Conservation (phyloP, 2,888 invertebrate species). For the Pseudanteris insignis region DNA sequence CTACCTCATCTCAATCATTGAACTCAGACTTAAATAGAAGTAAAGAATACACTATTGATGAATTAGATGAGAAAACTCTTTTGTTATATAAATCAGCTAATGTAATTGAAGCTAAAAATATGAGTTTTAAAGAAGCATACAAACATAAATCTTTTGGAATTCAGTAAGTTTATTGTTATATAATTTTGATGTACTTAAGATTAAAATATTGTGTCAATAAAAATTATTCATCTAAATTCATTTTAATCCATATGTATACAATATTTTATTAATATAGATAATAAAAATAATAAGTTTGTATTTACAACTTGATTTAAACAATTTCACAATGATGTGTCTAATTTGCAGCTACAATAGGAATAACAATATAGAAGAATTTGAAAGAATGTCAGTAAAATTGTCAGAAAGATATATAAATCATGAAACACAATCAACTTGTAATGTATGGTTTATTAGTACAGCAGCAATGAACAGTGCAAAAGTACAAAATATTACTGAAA, state of each 20-base stretch:
- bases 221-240: background rate
- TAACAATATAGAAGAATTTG: constrained; percentile 76
- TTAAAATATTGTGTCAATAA: too few relatives aligned
- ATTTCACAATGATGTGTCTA: too few relatives aligned
- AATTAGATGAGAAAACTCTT: constrained; percentile 43
- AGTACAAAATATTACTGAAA: background rate
- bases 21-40: constrained; percentile 30
- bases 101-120: constrained; percentile 64
- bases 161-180: constrained; percentile 70
- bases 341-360: constrained; percentile 76
- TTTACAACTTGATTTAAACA: too few relatives aligned
- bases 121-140: constrained; percentile 72
- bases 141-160: constrained; percentile 76
- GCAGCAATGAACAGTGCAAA: constrained; percentile 73
- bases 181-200: too few relatives aligned
- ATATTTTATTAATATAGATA: too few relatives aligned
- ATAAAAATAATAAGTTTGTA: too few relatives aligned
- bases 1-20: constrained; percentile 28
- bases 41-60: constrained; percentile 19
- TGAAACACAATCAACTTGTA: constrained; percentile 78
- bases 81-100: constrained; percentile 56
- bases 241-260: background rate
- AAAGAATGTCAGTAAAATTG: constrained; percentile 73
- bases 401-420: constrained; percentile 78
- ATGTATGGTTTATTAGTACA: constrained; percentile 70